These are phyloP conservation scores for Meriones unguiculatus DNA, from an alignment of 2,113 vertebrate species.

Conservation along the genomic window DNA sequence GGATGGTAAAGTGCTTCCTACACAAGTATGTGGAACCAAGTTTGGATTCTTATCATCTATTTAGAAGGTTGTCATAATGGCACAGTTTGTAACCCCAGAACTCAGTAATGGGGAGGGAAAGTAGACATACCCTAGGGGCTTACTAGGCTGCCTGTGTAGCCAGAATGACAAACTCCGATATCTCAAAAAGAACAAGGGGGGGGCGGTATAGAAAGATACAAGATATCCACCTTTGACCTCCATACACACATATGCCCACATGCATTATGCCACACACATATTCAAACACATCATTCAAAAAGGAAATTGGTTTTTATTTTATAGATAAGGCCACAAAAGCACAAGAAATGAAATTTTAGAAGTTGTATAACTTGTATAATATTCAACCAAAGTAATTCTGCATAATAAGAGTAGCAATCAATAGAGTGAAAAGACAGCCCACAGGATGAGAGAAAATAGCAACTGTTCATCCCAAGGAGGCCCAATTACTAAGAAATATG, in stretches of 20 bases:
- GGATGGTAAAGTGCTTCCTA: not conserved
- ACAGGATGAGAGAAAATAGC: not conserved
- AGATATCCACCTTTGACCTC: not conserved
- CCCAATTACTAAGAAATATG: not conserved
- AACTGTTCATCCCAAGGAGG: not conserved
- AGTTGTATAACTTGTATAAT: not conserved
- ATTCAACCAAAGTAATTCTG: not conserved
- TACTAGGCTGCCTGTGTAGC: not conserved
- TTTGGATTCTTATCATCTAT: not conserved
- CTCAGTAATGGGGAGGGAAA: not conserved
- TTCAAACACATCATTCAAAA: not conserved
- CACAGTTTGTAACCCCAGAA: not conserved
- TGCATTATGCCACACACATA: not conserved
- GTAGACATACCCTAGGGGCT: too few species aligned
- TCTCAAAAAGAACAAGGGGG: not conserved
- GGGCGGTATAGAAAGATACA: not conserved
- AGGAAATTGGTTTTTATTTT: not conserved
- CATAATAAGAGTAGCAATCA: not conserved
- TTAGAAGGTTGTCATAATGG: not conserved
- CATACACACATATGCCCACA: too few species aligned
- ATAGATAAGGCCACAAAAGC: not conserved
- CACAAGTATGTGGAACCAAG: not conserved
- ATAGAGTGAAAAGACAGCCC: not conserved
- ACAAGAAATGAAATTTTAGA: not conserved
- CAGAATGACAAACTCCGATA: not conserved